Evolutionary conservation across 2,797 vertebrate genomes (phyloP), one percentile per base, ranked within the genome.

Genomic region (Rhincodon typus): DNA sequence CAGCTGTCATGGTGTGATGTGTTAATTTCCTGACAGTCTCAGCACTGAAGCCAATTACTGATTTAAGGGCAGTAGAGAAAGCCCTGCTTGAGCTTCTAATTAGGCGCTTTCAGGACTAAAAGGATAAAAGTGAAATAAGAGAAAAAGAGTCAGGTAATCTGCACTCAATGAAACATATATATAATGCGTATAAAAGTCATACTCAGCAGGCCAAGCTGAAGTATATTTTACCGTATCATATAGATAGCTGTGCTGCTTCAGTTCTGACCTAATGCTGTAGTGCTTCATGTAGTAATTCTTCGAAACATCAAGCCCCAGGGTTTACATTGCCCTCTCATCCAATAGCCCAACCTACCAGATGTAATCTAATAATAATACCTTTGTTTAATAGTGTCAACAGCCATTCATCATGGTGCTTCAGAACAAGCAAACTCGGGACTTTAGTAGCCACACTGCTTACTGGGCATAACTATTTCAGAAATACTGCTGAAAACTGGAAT

Each of bases 21-120:
- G 99, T 99, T 99, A 99, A 99, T 99, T 99, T 99, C 98, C 98
- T 99, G 99, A 99, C 99, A 99, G 99, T 98, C 98, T 98, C 98
- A 97, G 98, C 97, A 97, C 98, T 98, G 98, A 98, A 99, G 99
- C 99, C 99, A 99, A 99, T 99, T 99, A 99, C 98, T 99, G 99
- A 99, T 99, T 99, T 99, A 99, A 99, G 98, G 98, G 98, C 98
- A 99, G 97, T 98, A 98, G 98, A 98, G 98, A 98, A 98, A 98
- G 97, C 98, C 98, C 98, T 98, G 98, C 97, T 98, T 98, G 97
- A 98, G 98, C 98, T 98, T 98, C 98, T 99, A 99, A 99, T 99
- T 99, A 99, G 98, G 98, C 98, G 98, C 98, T 98, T 98, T 98
- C 98, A 98, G 98, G 98, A 98, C 98, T 98, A 98, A 98, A 98